These are phyloP conservation scores for Ageneiosus marmoratus DNA, from an alignment of 2,113 vertebrate species.

Conservation along the genomic window DNA sequence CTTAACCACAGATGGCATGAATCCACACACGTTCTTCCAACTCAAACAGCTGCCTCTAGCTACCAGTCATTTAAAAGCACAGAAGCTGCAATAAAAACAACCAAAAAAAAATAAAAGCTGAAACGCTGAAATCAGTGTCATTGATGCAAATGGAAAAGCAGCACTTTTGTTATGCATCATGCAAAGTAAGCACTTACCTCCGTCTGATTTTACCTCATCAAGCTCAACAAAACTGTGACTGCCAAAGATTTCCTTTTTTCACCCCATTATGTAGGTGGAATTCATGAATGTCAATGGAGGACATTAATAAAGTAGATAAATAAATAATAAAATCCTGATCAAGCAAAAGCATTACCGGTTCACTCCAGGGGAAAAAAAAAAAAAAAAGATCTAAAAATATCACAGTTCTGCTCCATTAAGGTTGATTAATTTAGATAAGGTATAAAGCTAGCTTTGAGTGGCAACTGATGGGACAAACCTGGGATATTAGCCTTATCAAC, in stretches of 20 bases:
- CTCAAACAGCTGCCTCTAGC: constrained; percentile 32
- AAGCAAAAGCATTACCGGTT: not conserved
- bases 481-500: constrained; percentile 21
- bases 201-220: constrained; percentile 17
- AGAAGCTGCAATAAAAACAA: not conserved
- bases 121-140: constrained; percentile 6
- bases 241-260: not conserved
- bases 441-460: not conserved
- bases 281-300: constrained; percentile 10
- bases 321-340: constrained; percentile 6
- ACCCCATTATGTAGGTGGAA: not conserved
- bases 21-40: constrained; percentile 14
- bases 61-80: constrained; percentile 25
- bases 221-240: not conserved
- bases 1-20: constrained; percentile 34
- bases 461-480: not conserved
- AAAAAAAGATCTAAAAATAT: constrained; percentile 28
- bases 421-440: constrained; percentile 31
- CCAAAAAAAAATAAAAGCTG: not conserved
- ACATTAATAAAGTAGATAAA: not conserved
- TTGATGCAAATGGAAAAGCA: constrained; percentile 8
- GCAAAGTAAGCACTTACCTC: constrained; percentile 21
- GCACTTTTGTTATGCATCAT: not conserved
- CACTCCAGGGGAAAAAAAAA: not conserved
- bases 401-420: not conserved